Evolutionary conservation across 1,140 invertebrate genomes (phyloP).

Genomic region (Muscidifurax raptorellus): DNA sequence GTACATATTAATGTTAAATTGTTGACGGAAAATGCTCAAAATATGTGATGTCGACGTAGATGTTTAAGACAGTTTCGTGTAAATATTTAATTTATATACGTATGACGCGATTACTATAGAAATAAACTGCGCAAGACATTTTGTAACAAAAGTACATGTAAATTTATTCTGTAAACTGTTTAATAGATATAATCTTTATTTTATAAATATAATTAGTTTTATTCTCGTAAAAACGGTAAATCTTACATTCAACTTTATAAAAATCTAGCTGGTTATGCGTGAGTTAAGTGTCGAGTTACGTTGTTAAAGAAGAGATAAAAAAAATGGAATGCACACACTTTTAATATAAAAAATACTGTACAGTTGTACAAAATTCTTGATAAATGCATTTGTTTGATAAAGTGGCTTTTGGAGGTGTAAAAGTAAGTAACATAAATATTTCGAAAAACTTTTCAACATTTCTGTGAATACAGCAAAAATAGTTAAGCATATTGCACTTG

Average conservation of each 20-base stretch:
- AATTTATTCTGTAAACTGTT: conserved; percentile 59
- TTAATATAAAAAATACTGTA: conserved; percentile 48
- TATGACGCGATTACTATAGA: not conserved
- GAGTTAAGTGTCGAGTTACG: not conserved
- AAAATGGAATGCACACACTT: conserved; percentile 37
- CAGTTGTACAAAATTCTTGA: conserved; percentile 30
- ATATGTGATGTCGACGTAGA: conserved; percentile 16
- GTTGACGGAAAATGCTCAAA: not conserved
- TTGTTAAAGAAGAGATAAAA: not conserved
- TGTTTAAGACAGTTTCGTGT: conserved; percentile 7
- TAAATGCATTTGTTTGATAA: conserved; percentile 19
- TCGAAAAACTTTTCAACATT: not conserved
- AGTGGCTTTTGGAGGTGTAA: conserved; percentile 27
- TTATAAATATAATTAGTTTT: conserved; percentile 50
- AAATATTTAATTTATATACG: conserved; percentile 43
- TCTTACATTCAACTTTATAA: conserved; percentile 46
- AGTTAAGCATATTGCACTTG: conserved; percentile 1
- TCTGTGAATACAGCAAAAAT: not conserved
- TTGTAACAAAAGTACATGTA: conserved; percentile 61
- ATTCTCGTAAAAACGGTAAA: conserved; percentile 46
- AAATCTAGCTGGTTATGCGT: conserved; percentile 14
- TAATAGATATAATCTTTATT: conserved; percentile 39
- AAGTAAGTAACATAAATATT: conserved; percentile 43
- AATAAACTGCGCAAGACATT: conserved; percentile 2
- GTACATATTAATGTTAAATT: not conserved